Conservation (phyloP, 2,888 invertebrate genomes). For the Drosophila stalkeri region DNA sequence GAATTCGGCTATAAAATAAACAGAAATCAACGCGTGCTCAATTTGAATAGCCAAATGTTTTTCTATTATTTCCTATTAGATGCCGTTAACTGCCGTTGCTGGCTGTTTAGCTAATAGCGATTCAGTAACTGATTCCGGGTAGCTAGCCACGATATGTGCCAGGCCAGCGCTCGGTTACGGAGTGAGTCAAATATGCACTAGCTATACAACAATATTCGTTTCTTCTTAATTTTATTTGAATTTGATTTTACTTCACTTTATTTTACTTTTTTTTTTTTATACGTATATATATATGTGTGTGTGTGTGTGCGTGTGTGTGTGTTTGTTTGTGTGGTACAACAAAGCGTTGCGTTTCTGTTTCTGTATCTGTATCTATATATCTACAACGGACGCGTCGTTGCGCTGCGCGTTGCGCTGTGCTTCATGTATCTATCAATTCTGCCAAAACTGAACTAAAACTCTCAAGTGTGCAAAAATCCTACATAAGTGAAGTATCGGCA, state of each 20-base stretch:
- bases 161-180: slow-evolving; percentile 20
- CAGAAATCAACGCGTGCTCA: slow-evolving; percentile 40
- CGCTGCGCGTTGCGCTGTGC: slow-evolving; percentile 51
- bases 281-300: too few species aligned
- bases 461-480: slow-evolving; percentile 76
- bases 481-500: slow-evolving; percentile 71
- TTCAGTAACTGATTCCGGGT: slow-evolving; percentile 24
- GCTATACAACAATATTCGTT: slow-evolving; percentile 11
- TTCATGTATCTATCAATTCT: slow-evolving; percentile 75
- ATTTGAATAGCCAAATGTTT: slow-evolving; percentile 43
- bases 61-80: slow-evolving; percentile 60
- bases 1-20: slow-evolving; percentile 32
- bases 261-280: neutral
- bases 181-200: slow-evolving; percentile 27
- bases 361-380: slow-evolving; percentile 49
- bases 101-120: slow-evolving; percentile 28
- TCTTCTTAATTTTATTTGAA: slow-evolving; percentile 5
- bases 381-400: slow-evolving; percentile 44
- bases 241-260: slow-evolving; percentile 13
- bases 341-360: slow-evolving; percentile 47
- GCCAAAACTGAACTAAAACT: slow-evolving; percentile 81
- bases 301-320: neutral
- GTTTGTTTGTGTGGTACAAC: slow-evolving; percentile 25
- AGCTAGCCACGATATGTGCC: slow-evolving; percentile 60
- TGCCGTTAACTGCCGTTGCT: slow-evolving; percentile 28